Evolutionary conservation across 2,113 vertebrate genomes (phyloP).

Genomic region (Formicarius rufipectus): DNA sequence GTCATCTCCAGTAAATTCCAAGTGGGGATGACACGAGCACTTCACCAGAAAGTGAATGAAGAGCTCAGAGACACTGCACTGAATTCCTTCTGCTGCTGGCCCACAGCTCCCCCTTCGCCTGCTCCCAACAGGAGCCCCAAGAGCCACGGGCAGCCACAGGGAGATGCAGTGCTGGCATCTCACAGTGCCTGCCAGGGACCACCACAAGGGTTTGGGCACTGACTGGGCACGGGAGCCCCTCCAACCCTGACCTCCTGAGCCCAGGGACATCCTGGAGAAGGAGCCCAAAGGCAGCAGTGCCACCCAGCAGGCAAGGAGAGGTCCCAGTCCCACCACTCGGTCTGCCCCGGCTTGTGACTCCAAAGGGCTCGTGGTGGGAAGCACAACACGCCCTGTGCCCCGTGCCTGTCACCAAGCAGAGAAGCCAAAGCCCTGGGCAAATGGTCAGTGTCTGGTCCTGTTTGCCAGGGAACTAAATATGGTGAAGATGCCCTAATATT

Average conservation of each 20-base stretch:
- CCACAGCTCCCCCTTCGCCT: neutral
- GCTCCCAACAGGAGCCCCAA: neutral
- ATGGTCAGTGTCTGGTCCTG: neutral
- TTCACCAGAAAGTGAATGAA: constrained; percentile 10
- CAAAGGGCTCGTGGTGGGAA: neutral
- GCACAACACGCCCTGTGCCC: too few species aligned
- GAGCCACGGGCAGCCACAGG: neutral
- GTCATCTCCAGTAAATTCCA: too few species aligned
- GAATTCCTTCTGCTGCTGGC: neutral
- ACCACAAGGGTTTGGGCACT: too few species aligned
- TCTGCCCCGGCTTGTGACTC: neutral
- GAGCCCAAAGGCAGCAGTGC: too few species aligned
- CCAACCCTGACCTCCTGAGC: too few species aligned
- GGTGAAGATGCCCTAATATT: neutral
- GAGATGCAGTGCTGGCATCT: too few species aligned
- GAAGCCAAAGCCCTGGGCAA: neutral
- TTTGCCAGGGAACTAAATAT: neutral
- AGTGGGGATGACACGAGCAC: neutral
- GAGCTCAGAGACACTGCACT: neutral
- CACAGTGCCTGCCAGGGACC: too few species aligned
- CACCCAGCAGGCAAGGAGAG: neutral
- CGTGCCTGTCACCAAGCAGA: fast-evolving
- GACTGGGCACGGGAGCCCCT: too few species aligned
- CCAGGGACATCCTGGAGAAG: too few species aligned
- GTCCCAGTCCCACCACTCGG: neutral